Conservation (phyloP, 2,888 invertebrate genomes). For the Caenorhabditis afra region DNA sequence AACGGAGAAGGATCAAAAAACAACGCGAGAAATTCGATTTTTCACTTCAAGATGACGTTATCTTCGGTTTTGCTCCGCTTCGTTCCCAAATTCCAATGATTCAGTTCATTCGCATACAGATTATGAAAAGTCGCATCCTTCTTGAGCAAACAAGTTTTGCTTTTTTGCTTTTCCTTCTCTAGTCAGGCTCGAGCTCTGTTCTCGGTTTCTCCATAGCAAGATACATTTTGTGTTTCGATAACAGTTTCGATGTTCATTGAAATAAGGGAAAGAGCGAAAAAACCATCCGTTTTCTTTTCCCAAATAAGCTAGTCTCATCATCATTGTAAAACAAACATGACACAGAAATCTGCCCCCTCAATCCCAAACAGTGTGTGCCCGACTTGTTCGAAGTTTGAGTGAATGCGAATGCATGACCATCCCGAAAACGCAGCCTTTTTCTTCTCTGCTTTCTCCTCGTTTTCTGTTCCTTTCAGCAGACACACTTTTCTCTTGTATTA, state of each 20-base stretch:
- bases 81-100: constrained; percentile 47
- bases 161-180: constrained; percentile 15
- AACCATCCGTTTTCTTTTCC: constrained; percentile 26
- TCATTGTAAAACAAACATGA: constrained; percentile 59
- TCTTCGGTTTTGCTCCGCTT: neutral
- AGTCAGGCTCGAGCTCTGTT: constrained; percentile 16
- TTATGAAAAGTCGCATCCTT: constrained; percentile 37
- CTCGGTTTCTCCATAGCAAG: no score
- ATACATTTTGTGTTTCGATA: constrained; percentile 44
- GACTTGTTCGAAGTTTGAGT: constrained; percentile 14
- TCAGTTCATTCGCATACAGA: constrained; percentile 61
- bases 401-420: constrained; percentile 29
- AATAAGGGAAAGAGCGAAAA: constrained; percentile 6
- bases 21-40: neutral
- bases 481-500: constrained; percentile 15
- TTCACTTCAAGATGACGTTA: constrained; percentile 16
- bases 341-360: constrained; percentile 28
- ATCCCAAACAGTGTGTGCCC: constrained; percentile 39
- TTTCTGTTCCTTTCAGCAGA: neutral
- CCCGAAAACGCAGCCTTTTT: neutral
- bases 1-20: neutral
- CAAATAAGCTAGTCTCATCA: constrained; percentile 51
- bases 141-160: constrained; percentile 23
- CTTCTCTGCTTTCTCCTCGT: constrained; percentile 6
- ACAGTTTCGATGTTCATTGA: constrained; percentile 3